Evolutionary conservation across 2,113 vertebrate species (phyloP).

Genomic region (Haliaeetus leucogaster): DNA sequence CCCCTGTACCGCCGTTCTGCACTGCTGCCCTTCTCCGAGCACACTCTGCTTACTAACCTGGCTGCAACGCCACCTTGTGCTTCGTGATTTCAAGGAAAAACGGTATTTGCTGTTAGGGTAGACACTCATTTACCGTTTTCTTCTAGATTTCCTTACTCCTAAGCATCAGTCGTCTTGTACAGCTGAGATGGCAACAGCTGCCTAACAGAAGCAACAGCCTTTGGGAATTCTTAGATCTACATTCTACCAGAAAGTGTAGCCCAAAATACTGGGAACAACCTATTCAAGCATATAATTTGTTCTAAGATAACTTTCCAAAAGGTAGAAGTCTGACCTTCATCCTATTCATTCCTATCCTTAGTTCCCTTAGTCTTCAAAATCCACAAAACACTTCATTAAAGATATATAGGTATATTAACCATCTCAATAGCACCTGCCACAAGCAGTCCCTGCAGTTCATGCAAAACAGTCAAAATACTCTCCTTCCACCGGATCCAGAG

Average conservation of each 20-base stretch:
- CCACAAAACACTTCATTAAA: background rate
- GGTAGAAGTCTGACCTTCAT: background rate
- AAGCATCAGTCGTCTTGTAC: background rate
- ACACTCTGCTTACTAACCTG: background rate
- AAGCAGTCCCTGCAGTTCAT: background rate
- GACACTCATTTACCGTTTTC: background rate
- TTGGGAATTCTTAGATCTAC: background rate
- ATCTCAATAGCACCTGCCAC: background rate
- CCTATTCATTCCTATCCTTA: background rate
- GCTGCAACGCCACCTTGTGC: background rate
- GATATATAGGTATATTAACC: background rate
- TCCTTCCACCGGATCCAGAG: background rate
- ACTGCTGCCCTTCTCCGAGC: background rate
- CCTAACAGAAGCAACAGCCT: background rate
- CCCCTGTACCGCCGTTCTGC: fast-evolving
- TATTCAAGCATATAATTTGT: background rate
- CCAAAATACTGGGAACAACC: background rate
- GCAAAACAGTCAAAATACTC: background rate
- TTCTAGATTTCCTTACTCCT: background rate
- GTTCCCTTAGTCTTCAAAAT: background rate
- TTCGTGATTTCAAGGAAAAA: background rate
- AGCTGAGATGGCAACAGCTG: background rate
- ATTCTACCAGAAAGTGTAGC: background rate
- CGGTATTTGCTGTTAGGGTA: no score
- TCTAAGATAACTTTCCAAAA: background rate